These are phyloP conservation scores for Hexactinellida sp. DNA, from an alignment of 37 sponge, comb jelly and placozoan species.

Conservation along the genomic window DNA sequence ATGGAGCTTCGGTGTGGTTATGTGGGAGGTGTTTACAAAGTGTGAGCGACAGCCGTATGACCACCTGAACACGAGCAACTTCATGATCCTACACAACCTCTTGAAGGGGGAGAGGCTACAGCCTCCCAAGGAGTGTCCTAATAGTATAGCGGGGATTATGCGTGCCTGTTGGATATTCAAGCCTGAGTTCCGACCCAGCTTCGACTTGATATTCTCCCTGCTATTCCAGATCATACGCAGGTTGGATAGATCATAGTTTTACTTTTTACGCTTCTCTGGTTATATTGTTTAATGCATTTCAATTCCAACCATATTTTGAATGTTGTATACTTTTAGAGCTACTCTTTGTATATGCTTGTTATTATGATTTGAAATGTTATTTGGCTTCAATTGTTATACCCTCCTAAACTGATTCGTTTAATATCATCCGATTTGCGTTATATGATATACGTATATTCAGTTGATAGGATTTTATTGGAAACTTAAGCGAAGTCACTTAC, in stretches of 20 bases:
- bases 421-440: no score
- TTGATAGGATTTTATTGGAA: no score
- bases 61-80: slow-evolving; percentile 1
- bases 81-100: background rate
- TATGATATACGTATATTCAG: no score
- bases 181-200: background rate
- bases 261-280: no score
- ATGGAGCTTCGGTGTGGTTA: background rate
- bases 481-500: no score
- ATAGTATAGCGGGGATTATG: background rate
- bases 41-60: background rate
- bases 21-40: background rate
- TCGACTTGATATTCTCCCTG: background rate
- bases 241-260: background rate
- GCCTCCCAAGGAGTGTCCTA: slow-evolving; percentile 12
- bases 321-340: slow-evolving; percentile 5
- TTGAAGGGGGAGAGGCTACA: background rate
- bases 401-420: no score
- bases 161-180: background rate
- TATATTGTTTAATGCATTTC: background rate
- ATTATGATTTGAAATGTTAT: background rate
- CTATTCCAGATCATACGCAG: background rate
- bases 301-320: background rate
- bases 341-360: background rate
- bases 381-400: background rate